A percentile compares a stretch with the other conserved stretches of the same genome.
phyloP scores from a whole-genome alignment of 2,888 invertebrate genomes.

The Incurvaria masculella region DNA sequence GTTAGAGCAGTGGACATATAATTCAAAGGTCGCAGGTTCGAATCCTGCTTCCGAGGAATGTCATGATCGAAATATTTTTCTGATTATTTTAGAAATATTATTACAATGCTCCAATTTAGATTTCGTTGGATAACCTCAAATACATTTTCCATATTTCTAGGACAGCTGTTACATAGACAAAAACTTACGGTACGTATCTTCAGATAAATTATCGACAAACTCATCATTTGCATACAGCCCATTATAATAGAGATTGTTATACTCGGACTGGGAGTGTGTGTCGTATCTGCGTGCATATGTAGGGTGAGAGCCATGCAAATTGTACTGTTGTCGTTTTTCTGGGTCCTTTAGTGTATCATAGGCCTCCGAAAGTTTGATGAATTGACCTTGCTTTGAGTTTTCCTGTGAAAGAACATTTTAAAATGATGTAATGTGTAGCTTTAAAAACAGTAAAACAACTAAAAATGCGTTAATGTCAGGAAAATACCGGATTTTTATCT shows the following conservation, averaged over 20 bases:
- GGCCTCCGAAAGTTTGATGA: constrained; percentile 75
- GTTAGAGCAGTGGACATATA: too few relatives aligned
- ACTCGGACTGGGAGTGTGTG: constrained; percentile 56
- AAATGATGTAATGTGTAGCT: too few relatives aligned
- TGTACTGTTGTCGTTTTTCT: constrained; percentile 73
- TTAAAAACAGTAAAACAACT: too few relatives aligned
- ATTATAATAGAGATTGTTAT: constrained; percentile 81
- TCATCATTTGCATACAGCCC: constrained; percentile 86
- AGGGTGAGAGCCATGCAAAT: constrained; percentile 69
- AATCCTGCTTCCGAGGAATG: too few relatives aligned
- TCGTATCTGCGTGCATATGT: constrained; percentile 53
- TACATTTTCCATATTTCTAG: too few relatives aligned
- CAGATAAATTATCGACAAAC: constrained; percentile 73
- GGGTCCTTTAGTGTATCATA: constrained; percentile 87
- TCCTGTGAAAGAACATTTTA: constrained; percentile 51
- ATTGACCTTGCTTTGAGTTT: constrained; percentile 69
- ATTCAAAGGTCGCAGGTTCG: too few relatives aligned
- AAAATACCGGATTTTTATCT: constrained; percentile 68
- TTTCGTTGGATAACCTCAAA: too few relatives aligned
- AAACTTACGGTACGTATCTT: constrained; percentile 73
- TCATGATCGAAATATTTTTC: too few relatives aligned
- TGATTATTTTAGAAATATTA: too few relatives aligned
- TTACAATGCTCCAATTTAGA: too few relatives aligned
- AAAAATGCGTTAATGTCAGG: too few relatives aligned
- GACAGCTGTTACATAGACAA: too few relatives aligned